phyloP scores from a whole-genome alignment of 1,140 invertebrate species.

The Hermatobates lingyangjiaoensis region DNA sequence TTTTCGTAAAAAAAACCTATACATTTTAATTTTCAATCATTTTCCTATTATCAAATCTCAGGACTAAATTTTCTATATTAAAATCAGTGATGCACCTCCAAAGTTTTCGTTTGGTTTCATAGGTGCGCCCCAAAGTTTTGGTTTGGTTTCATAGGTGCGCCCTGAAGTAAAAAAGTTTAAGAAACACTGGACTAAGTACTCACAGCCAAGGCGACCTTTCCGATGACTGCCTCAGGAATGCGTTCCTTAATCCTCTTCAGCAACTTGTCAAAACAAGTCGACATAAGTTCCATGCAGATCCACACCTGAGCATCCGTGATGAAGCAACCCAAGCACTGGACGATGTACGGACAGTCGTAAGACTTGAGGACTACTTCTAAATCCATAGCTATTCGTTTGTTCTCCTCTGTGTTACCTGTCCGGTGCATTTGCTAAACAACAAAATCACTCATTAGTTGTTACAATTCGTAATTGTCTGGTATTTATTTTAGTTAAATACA shows the following conservation, averaged over 20 bases:
- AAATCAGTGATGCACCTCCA: too few species aligned
- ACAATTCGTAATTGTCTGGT: too few species aligned
- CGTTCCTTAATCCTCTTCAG: constrained; percentile 64
- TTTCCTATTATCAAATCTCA: too few species aligned
- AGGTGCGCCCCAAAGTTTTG: too few species aligned
- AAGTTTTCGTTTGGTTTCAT: too few species aligned
- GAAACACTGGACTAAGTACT: too few species aligned
- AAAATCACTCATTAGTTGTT: constrained; percentile 4
- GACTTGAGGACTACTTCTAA: constrained; percentile 92
- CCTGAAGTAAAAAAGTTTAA: too few species aligned
- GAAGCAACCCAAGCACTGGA: constrained; percentile 91
- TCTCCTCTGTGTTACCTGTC: constrained; percentile 89
- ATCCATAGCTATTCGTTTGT: constrained; percentile 96
- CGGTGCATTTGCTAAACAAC: constrained; percentile 78
- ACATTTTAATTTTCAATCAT: too few species aligned
- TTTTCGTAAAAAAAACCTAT: too few species aligned
- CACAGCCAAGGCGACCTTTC: constrained; percentile 89
- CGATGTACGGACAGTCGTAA: constrained; percentile 91
- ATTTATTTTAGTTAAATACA: too few species aligned
- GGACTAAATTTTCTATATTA: too few species aligned
- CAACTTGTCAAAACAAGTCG: constrained; percentile 93
- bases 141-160: too few species aligned
- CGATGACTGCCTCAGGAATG: constrained; percentile 86
- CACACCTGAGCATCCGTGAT: constrained; percentile 82
- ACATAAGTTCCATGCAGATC: constrained; percentile 94